Conservation (phyloP, 2,797 vertebrate species). For the Kryptolebias ocellatus region DNA sequence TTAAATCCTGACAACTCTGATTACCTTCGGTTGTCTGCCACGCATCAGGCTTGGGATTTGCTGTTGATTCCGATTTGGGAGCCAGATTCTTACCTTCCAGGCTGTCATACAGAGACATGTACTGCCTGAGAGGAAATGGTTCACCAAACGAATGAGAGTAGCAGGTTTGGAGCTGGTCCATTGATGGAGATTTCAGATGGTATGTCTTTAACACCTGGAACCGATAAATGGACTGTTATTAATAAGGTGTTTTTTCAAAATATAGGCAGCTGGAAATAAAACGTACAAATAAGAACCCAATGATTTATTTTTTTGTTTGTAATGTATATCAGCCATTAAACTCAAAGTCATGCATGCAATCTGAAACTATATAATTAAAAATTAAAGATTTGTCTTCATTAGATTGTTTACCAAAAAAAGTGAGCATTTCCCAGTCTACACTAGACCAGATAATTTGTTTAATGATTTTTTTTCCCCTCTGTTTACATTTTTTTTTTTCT, state of each 20-base stretch:
- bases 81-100: conserved; percentile 18
- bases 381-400: not conserved
- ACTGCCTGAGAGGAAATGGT: conserved; percentile 60
- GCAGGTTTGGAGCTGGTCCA: conserved; percentile 60
- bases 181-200: conserved; percentile 42
- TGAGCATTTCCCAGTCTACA: too few species aligned
- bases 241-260: not conserved
- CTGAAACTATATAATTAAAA: too few species aligned
- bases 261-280: not conserved
- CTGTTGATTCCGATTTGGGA: not conserved
- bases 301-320: not conserved
- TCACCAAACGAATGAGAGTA: conserved; percentile 56
- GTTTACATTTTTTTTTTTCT: too few species aligned
- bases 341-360: not conserved
- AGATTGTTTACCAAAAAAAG: not conserved
- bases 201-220: conserved; percentile 66
- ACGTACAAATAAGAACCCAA: not conserved
- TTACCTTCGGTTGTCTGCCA: conserved; percentile 53
- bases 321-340: too few species aligned
- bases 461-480: too few species aligned
- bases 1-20: not conserved
- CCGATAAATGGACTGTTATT: not conserved
- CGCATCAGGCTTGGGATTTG: not conserved
- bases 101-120: conserved; percentile 72
- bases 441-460: too few species aligned